Evolutionary conservation across 2,113 vertebrate species (phyloP).

Genomic region (Corythornis vintsioides): DNA sequence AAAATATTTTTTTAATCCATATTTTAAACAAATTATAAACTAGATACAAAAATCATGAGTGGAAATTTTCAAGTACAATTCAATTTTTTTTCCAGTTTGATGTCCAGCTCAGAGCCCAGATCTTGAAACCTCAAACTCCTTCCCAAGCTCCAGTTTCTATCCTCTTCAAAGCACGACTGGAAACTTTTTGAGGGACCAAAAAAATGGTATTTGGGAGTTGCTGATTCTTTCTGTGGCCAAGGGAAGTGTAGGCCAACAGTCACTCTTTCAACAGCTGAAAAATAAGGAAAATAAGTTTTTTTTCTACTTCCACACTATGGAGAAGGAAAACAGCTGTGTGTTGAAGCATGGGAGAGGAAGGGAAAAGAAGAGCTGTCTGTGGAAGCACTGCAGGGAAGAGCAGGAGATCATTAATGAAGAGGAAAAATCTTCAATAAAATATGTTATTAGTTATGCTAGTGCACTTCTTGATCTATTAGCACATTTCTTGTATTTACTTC

Average conservation of each 20-base stretch:
- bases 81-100: not conserved
- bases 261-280: not conserved
- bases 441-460: not conserved
- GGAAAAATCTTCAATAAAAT: not conserved
- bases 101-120: not conserved
- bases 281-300: not conserved
- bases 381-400: not conserved
- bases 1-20: not conserved
- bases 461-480: not conserved
- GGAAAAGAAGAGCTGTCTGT: not conserved
- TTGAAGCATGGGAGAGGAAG: not conserved
- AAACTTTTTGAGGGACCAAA: not conserved
- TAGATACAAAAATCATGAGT: not conserved
- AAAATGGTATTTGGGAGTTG: not conserved
- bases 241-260: not conserved
- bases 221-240: not conserved
- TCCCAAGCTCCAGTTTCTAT: not conserved
- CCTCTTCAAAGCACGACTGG: not conserved
- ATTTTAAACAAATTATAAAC: not conserved
- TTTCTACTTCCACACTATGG: not conserved
- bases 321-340: not conserved
- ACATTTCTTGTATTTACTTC: not conserved
- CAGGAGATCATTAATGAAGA: not conserved
- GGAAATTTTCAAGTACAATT: not conserved
- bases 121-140: not conserved